Evolutionary conservation across 1,140 invertebrate genomes (phyloP).

Genomic region (Euura lappo): DNA sequence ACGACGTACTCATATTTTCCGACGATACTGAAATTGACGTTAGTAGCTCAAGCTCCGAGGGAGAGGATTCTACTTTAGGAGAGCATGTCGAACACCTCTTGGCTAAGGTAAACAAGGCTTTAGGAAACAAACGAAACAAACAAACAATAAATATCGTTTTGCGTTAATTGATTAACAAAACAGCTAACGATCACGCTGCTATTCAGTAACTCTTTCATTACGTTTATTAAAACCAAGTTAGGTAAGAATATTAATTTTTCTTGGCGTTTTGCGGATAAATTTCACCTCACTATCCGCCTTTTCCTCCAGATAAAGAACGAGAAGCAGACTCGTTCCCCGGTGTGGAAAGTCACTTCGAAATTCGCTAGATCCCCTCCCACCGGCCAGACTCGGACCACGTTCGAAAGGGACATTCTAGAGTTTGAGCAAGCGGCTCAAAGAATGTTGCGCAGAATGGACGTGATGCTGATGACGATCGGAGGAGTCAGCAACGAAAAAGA

Average conservation of each 20-base stretch:
- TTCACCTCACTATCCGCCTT: background rate
- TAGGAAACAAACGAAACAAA: background rate
- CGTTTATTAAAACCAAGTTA: background rate
- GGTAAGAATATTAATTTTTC: background rate
- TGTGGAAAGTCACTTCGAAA: background rate
- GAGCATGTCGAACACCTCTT: slow-evolving; percentile 49
- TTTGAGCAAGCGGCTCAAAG: slow-evolving; percentile 67
- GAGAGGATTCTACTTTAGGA: slow-evolving; percentile 45
- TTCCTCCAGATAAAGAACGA: background rate
- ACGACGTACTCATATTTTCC: slow-evolving; percentile 74
- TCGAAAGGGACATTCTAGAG: slow-evolving; percentile 59
- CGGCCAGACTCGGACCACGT: slow-evolving; percentile 46
- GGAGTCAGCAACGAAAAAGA: slow-evolving; percentile 71
- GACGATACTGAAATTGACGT: slow-evolving; percentile 66
- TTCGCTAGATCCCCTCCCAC: slow-evolving; percentile 14
- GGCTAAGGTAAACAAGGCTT: slow-evolving; percentile 48
- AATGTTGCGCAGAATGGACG: slow-evolving; percentile 72
- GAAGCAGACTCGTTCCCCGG: background rate
- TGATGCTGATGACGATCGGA: slow-evolving; percentile 71
- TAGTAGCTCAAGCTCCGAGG: slow-evolving; percentile 53
- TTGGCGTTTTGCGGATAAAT: background rate
- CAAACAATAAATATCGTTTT: background rate
- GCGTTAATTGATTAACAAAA: background rate
- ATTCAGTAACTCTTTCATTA: background rate
- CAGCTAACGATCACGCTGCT: background rate